These are phyloP conservation scores for Drosophila littoralis DNA, from an alignment of 1,140 invertebrate genomes.

Conservation along the genomic window DNA sequence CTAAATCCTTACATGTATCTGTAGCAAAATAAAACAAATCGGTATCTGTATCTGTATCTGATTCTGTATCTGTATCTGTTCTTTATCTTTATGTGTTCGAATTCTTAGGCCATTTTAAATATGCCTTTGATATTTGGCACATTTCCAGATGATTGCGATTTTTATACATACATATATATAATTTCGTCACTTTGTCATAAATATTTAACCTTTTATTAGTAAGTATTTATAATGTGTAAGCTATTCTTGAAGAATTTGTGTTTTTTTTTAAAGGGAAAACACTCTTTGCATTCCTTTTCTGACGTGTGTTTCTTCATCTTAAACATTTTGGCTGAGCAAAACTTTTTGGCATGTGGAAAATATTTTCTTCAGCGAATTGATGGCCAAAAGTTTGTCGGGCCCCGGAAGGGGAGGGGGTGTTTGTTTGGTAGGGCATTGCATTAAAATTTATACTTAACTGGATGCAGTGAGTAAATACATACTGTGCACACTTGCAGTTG, in stretches of 20 bases:
- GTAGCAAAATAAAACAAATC: not conserved
- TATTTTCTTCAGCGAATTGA: slow-evolving; percentile 59
- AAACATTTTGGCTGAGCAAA: slow-evolving; percentile 38
- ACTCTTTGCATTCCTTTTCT: slow-evolving; percentile 23
- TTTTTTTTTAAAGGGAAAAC: slow-evolving; percentile 11
- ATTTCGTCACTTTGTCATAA: no score
- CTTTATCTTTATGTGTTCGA: not conserved
- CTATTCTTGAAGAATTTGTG: not conserved
- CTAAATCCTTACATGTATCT: not conserved
- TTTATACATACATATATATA: no score
- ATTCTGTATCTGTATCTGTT: no score
- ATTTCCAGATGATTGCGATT: no score
- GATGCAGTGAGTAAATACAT: slow-evolving; percentile 31
- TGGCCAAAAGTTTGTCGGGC: slow-evolving; percentile 58
- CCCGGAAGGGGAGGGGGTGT: not conserved
- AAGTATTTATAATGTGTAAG: slow-evolving; percentile 7
- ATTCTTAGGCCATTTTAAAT: no score
- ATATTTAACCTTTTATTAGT: no score
- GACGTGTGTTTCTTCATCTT: slow-evolving; percentile 10
- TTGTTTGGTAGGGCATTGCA: slow-evolving; percentile 25
- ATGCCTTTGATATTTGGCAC: no score
- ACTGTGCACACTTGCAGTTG: slow-evolving; percentile 25
- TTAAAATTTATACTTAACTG: slow-evolving; percentile 70
- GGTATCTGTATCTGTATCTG: no score
- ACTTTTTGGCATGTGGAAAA: slow-evolving; percentile 58